These are phyloP conservation scores for Orchestia grillus DNA, from an alignment of 1,140 invertebrate species.

Conservation along the genomic window DNA sequence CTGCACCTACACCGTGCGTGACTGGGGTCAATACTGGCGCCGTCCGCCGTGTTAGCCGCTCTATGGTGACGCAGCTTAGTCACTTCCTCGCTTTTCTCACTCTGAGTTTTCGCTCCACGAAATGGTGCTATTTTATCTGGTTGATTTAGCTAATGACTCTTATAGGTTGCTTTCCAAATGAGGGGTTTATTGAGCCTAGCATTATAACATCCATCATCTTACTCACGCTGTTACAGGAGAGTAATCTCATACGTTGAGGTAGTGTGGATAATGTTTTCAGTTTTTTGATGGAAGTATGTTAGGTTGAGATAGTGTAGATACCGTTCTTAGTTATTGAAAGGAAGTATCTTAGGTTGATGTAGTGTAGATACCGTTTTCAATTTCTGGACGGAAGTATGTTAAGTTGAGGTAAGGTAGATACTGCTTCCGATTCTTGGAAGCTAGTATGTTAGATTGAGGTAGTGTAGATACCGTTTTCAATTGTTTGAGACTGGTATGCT, in stretches of 20 bases:
- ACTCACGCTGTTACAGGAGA: background rate
- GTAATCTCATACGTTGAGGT: no score
- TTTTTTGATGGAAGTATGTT: background rate
- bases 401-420: no score
- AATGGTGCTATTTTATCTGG: background rate
- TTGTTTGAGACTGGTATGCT: no score
- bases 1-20: background rate
- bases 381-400: no score
- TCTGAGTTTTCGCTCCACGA: background rate
- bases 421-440: no score
- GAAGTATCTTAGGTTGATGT: no score
- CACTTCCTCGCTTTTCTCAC: background rate
- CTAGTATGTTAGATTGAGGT: background rate
- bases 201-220: background rate
- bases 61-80: no score
- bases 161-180: background rate
- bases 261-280: no score
- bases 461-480: background rate
- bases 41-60: background rate
- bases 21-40: background rate
- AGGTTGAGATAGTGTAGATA: background rate
- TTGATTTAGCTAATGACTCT: background rate
- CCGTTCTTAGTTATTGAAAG: background rate
- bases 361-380: no score
- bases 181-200: no score